These are phyloP conservation scores for Lepus europaeus DNA, from an alignment of 2,113 vertebrate species.

Conservation along the genomic window DNA sequence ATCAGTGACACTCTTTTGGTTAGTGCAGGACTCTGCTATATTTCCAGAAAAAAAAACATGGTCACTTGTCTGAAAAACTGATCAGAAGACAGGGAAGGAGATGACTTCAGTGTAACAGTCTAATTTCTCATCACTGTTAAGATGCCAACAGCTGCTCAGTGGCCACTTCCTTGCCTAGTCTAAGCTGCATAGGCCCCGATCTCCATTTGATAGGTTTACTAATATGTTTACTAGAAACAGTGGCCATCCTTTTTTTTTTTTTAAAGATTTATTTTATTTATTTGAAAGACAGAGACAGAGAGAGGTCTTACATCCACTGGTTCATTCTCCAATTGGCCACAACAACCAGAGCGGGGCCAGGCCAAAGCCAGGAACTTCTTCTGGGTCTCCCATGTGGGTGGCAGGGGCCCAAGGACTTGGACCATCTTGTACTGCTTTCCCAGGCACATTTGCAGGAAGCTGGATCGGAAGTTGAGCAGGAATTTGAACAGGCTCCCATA, in stretches of 20 bases:
- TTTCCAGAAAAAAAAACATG: constrained; percentile 50
- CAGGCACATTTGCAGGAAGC: too few species aligned
- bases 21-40: constrained; percentile 2
- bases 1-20: background rate
- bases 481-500: too few species aligned
- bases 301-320: too few species aligned
- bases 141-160: background rate
- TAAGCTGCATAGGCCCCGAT: background rate
- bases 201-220: background rate
- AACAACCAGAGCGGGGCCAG: too few species aligned
- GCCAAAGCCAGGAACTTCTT: too few species aligned
- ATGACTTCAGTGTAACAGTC: constrained; percentile 33
- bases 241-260: background rate
- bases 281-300: too few species aligned
- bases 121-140: constrained; percentile 33
- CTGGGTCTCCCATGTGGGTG: too few species aligned
- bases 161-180: constrained; percentile 24
- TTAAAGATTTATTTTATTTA: too few species aligned
- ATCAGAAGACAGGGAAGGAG: constrained; percentile 3
- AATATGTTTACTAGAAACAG: background rate
- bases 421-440: too few species aligned
- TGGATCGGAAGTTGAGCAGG: too few species aligned
- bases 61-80: background rate
- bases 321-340: too few species aligned
- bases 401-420: too few species aligned